A percentile compares a stretch with the other conserved stretches of the same genome.
Evolutionary conservation across 1,140 invertebrate genomes (phyloP).

Genomic region (Drosophila lowei): DNA sequence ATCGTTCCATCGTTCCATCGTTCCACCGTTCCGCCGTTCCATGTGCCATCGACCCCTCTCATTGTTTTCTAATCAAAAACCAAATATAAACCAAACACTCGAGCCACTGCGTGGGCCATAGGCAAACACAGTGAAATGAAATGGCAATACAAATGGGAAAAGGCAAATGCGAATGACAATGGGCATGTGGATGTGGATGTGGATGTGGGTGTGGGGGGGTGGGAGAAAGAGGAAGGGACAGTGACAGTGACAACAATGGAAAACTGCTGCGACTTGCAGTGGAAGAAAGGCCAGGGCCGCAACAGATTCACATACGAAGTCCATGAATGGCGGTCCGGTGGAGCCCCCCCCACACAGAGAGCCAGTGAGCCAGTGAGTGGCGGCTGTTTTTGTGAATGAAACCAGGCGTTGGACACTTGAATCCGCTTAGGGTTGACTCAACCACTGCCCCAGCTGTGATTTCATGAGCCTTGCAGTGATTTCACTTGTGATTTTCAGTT

Average conservation of each 20-base stretch:
- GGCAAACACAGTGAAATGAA: slow-evolving; percentile 61
- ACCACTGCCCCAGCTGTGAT: slow-evolving; percentile 26
- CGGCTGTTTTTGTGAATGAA: slow-evolving; percentile 40
- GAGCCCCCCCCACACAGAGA: background rate
- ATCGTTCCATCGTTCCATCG: no score
- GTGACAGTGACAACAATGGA: slow-evolving; percentile 58
- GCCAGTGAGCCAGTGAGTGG: slow-evolving; percentile 1
- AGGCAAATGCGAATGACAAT: background rate
- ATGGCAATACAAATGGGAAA: slow-evolving; percentile 41
- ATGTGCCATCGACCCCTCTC: slow-evolving; percentile 4
- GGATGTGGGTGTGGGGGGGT: background rate
- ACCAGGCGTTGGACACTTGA: slow-evolving; percentile 46
- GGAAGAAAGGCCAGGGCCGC: slow-evolving; percentile 47
- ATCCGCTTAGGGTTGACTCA: slow-evolving; percentile 36
- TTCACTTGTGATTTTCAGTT: background rate
- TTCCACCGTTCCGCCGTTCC: no score
- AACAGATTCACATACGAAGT: slow-evolving; percentile 28
- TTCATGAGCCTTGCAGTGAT: slow-evolving; percentile 17
- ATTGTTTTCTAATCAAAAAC: slow-evolving; percentile 78
- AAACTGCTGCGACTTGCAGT: slow-evolving; percentile 41
- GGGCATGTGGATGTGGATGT: no score
- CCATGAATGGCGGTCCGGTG: slow-evolving; percentile 50
- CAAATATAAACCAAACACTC: slow-evolving; percentile 75
- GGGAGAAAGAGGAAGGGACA: background rate
- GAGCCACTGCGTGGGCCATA: slow-evolving; percentile 75